These are phyloP conservation scores for Rostratula benghalensis DNA, from an alignment of 2,113 vertebrate species.

Conservation along the genomic window DNA sequence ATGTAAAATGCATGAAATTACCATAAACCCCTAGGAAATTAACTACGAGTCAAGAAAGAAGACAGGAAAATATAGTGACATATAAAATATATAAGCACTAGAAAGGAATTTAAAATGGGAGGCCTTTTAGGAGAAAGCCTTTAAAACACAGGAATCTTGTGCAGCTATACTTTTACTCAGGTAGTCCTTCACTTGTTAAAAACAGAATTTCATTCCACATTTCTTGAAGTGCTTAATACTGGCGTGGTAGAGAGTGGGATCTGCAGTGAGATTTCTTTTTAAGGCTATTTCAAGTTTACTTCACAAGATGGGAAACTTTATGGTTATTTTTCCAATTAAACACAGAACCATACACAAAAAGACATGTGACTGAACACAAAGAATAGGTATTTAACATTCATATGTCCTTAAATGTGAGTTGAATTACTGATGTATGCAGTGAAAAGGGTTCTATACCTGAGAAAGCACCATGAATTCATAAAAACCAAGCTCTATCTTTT, in stretches of 20 bases:
- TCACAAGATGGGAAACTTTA: neutral
- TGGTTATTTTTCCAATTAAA: neutral
- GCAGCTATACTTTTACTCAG: neutral
- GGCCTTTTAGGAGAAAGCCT: neutral
- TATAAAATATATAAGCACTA: neutral
- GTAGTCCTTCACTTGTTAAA: accelerated
- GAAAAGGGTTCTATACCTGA: neutral
- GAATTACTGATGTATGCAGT: neutral
- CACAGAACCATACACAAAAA: neutral
- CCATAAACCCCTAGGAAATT: neutral
- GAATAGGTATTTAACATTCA: neutral
- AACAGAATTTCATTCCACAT: neutral
- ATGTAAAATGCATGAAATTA: neutral
- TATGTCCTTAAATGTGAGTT: neutral
- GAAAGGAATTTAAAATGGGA: neutral
- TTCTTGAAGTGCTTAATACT: neutral
- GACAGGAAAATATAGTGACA: neutral
- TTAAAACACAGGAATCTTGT: neutral
- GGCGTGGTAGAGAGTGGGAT: neutral
- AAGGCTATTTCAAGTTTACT: neutral
- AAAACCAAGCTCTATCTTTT: neutral
- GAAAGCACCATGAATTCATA: neutral
- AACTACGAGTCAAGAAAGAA: neutral
- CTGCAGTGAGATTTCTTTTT: neutral
- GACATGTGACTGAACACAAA: neutral